phyloP scores from a whole-genome alignment of 2,797 vertebrate genomes.

The Varecia variegata region DNA sequence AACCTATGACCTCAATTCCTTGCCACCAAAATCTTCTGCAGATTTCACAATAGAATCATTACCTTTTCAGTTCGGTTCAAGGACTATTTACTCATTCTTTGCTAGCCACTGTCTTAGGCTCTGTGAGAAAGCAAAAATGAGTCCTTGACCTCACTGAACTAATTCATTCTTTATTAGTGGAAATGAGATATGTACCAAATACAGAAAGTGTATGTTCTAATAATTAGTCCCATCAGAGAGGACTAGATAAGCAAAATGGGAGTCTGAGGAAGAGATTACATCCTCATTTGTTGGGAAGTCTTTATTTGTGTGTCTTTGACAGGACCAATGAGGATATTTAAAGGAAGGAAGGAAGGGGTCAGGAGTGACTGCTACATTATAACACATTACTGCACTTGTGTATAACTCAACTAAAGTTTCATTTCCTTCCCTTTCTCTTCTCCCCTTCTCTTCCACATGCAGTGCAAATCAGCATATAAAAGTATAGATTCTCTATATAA shows the following conservation, averaged over 20 bases:
- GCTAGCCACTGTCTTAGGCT: not conserved
- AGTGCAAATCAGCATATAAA: not conserved
- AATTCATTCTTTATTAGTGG: not conserved
- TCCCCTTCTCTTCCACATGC: not conserved
- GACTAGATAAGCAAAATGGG: not conserved
- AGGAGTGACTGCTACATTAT: not conserved
- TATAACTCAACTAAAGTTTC: not conserved
- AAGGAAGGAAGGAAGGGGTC: not conserved
- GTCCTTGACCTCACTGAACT: not conserved
- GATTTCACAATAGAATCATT: not conserved
- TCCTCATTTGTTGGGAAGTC: not conserved
- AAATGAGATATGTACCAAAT: not conserved
- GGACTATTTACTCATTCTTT: not conserved
- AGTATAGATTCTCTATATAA: not conserved
- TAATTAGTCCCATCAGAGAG: not conserved
- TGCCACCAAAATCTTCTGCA: constrained; percentile 6
- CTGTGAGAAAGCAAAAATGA: constrained; percentile 10
- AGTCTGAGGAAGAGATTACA: not conserved
- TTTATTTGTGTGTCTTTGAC: not conserved
- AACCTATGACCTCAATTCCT: not conserved
- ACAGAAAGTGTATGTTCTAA: not conserved
- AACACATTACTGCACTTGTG: not conserved
- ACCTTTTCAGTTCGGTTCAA: not conserved
- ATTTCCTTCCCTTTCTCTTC: not conserved
- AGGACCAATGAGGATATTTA: not conserved